Evolutionary conservation across 2,113 vertebrate species (phyloP).

Genomic region (Nymphicus hollandicus): DNA sequence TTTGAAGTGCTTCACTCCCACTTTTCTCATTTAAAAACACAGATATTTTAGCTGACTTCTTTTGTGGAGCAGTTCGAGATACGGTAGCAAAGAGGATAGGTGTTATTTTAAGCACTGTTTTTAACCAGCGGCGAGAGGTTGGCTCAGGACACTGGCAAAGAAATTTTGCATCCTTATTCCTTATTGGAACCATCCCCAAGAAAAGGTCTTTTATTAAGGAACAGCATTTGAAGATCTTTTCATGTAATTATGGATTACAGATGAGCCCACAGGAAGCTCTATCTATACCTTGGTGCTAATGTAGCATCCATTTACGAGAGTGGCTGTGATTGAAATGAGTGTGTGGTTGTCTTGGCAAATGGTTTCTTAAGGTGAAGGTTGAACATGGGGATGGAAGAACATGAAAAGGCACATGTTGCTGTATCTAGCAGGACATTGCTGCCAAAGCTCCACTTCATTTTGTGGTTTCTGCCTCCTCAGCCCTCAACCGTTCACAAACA

Average conservation of each 20-base stretch:
- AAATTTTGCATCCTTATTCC: not conserved
- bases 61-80: not conserved
- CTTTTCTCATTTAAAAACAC: not conserved
- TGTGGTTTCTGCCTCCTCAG: not conserved
- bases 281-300: not conserved
- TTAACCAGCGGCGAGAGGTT: not conserved
- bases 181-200: not conserved
- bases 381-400: not conserved
- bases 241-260: not conserved
- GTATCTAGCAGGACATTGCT: not conserved
- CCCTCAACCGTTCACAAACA: not conserved
- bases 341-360: not conserved
- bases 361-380: not conserved
- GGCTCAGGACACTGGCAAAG: not conserved
- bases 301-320: not conserved
- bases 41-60: not conserved
- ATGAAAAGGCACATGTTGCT: fast-evolving
- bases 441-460: not conserved
- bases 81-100: not conserved
- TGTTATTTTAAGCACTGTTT: slow-evolving; percentile 24
- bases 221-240: not conserved
- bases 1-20: not conserved
- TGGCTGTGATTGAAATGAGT: not conserved
- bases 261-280: not conserved
- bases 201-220: not conserved